Evolutionary conservation across 1,140 invertebrate genomes (phyloP).

Genomic region (Onthophagus taurus): DNA sequence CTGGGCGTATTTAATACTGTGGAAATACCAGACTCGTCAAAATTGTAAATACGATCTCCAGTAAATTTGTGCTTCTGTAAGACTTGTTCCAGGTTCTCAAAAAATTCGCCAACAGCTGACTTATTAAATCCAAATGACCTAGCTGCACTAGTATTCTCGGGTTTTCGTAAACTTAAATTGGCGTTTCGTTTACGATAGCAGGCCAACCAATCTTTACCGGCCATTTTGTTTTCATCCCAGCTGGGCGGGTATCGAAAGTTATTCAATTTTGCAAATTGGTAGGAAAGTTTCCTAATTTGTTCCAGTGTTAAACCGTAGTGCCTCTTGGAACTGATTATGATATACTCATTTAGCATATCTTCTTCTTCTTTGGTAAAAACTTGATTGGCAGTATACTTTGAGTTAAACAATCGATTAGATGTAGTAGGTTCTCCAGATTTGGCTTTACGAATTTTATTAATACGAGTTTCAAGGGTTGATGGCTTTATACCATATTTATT

Average conservation of each 20-base stretch:
- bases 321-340: slow-evolving; percentile 20
- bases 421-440: too few relatives aligned
- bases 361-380: too few relatives aligned
- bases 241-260: background rate
- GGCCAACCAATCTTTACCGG: slow-evolving; percentile 35
- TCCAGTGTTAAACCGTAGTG: slow-evolving; percentile 23
- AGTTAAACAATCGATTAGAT: too few relatives aligned
- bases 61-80: slow-evolving; percentile 15
- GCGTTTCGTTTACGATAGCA: slow-evolving; percentile 36
- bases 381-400: too few relatives aligned
- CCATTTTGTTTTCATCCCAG: slow-evolving; percentile 27
- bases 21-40: slow-evolving; percentile 33
- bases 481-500: too few relatives aligned
- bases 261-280: slow-evolving; percentile 21
- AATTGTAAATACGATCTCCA: slow-evolving; percentile 24
- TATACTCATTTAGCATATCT: too few relatives aligned
- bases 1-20: slow-evolving; percentile 33
- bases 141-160: slow-evolving; percentile 36
- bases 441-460: too few relatives aligned
- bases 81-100: slow-evolving; percentile 27
- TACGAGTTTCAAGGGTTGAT: too few relatives aligned
- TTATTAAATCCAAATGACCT: slow-evolving; percentile 25
- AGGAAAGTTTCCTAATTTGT: slow-evolving; percentile 21
- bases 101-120: slow-evolving; percentile 34
- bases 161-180: slow-evolving; percentile 33